A percentile compares a stretch with the other conserved stretches of the same genome.
phyloP scores from a whole-genome alignment of 2,113 vertebrate species.

The Ailuropoda melanoleuca region DNA sequence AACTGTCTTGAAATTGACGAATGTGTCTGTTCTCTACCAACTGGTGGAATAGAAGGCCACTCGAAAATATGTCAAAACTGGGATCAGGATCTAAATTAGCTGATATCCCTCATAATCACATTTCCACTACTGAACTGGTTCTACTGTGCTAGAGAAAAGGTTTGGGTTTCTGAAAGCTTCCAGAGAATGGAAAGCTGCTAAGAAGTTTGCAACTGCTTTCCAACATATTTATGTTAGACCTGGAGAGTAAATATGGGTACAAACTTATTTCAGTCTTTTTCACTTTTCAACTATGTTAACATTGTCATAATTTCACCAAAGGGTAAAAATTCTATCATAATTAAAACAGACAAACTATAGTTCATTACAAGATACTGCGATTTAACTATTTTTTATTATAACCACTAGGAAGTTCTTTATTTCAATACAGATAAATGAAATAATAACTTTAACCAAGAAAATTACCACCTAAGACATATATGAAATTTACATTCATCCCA shows the following conservation, averaged over 20 bases:
- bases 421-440: background rate
- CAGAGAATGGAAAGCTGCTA: background rate
- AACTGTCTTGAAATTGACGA: background rate
- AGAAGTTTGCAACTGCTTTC: constrained; percentile 2
- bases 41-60: background rate
- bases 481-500: background rate
- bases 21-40: background rate
- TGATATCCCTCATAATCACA: background rate
- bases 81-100: background rate
- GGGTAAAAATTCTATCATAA: background rate
- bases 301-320: background rate
- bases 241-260: background rate
- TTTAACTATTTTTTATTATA: constrained; percentile 35
- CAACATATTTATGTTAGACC: background rate
- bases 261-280: background rate
- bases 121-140: background rate
- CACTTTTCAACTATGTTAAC: constrained; percentile 15
- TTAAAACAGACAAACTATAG: background rate
- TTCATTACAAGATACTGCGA: background rate
- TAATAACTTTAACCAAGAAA: constrained; percentile 31
- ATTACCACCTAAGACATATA: background rate
- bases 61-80: background rate
- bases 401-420: constrained; percentile 9
- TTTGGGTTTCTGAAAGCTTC: background rate
- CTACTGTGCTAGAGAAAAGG: background rate